Evolutionary conservation across 2,113 vertebrate genomes (phyloP), one percentile per base, ranked within the genome.

Genomic region (Colistium nudipinnis): DNA sequence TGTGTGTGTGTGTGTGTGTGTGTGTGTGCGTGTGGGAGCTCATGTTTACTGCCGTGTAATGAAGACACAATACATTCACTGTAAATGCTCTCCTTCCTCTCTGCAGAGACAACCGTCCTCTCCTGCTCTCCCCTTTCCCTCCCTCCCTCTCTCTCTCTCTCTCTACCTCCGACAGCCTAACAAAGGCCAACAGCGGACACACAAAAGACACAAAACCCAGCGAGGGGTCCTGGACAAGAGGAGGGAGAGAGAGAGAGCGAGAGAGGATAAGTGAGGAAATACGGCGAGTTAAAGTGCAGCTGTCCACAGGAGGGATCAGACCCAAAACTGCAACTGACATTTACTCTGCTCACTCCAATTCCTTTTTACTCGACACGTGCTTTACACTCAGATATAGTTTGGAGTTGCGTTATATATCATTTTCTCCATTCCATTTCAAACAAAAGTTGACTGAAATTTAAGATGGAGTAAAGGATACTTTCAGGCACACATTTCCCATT

Each of bases 171-270:
- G 90, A 89, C 87, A 87, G 68, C 44, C 62, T 2, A 74, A 91
- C 86, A 90, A 90, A 87, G 81, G 28, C 64, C 67, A 52, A 76
- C 61, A 73, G 71, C 76, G 85, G 70, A 68, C 70, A 28, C 45
- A 88, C 87, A 90, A 90, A 36, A 90, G 82, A 74, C 74, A 83
- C 82, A 85, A 83, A 87, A 74, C 76, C 53, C 70, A 0, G 80
- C 68, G 74, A 70, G 84, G 82, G 84, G 85, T 80, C 78, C 76
- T 30, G 74, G 61, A 68, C 62, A 70, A 14, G 33, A 64, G 60
- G 44, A 74, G 69, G 66, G 70, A 38, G 22, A 28, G 24, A 27
- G 57, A 53, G 64, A 64, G 9, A 24, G 44, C 9, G 7, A 14
- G 19, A 45, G 35, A 76, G 77, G 82, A 85, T 55, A 30, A 76